Evolutionary conservation across 2,113 vertebrate genomes (phyloP), one percentile per base, ranked within the genome.

Genomic region (Poeciliopsis occidentalis): DNA sequence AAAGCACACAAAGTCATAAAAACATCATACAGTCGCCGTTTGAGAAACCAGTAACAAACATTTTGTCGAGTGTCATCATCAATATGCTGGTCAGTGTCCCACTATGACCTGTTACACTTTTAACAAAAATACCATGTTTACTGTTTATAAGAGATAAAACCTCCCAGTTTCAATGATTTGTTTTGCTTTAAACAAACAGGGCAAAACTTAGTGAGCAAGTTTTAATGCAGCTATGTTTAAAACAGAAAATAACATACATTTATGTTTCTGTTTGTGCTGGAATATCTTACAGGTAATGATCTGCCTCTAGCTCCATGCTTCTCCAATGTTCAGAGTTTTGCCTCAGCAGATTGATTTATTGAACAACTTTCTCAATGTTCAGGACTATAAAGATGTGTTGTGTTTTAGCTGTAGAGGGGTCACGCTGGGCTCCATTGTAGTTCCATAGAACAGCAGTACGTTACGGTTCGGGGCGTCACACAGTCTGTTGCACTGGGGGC

Each of bases 181-280:
- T 60, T 71, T n/a, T 54, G 29, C 27, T 8, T 73, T 31, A 17
- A 47, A 17, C 60, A 41, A 12, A 60, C 13, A 4, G 19, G 27
- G 44, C 47, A 39, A 67, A 54, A 65, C 8, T 29, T 65, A 13
- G 22, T 54, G 60, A 31, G 12, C 31, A 24, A 12, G 31, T 41
- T 66, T 74, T 65, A 67, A 12, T 78, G 67, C 65, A 63, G 22
- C 39, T 60, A 57, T 65, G 4, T 19, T 8, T 32, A 47, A 39
- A 69, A 44, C 26, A 54, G 7, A 24, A 8, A 8, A 54, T 1
- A 54, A 24, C 51, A 54, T 17, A 54, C 8, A 24, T 24, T 5
- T 17, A 47, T 47, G 44, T 47, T 47, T 47, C 6, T 47, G 41
- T 54, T 54, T 54, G 51, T 10, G 7, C n/a, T 54, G 22, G 17